Evolutionary conservation across 2,113 vertebrate species (phyloP).

Genomic region (Carassius carassius): DNA sequence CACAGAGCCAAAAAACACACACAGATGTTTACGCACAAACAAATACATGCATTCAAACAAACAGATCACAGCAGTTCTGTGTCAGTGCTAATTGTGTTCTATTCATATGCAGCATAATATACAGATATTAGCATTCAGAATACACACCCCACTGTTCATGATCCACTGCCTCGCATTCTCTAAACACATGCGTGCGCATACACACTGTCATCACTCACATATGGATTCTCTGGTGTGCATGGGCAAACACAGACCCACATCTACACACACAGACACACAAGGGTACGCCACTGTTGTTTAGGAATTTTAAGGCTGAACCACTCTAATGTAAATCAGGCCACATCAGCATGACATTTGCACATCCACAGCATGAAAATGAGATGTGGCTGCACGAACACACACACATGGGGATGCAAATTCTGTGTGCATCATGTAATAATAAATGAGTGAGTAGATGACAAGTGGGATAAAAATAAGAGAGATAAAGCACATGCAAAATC

Average conservation of each 20-base stretch:
- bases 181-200: slow-evolving; percentile 1
- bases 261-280: slow-evolving; percentile 1
- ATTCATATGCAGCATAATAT: slow-evolving; percentile 15
- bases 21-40: slow-evolving; percentile 20
- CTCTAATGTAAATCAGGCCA: slow-evolving; percentile 24
- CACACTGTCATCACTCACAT: slow-evolving; percentile 30
- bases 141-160: neutral
- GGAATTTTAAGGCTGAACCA: slow-evolving; percentile 4
- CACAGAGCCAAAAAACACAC: neutral
- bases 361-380: slow-evolving; percentile 30
- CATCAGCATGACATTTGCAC: slow-evolving; percentile 33
- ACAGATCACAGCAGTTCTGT: slow-evolving; percentile 5
- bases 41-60: slow-evolving; percentile 8
- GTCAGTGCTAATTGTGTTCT: slow-evolving; percentile 5
- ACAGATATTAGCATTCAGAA: slow-evolving; percentile 10
- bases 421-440: slow-evolving; percentile 10
- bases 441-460: neutral
- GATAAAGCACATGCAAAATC: neutral
- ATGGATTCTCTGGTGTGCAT: slow-evolving; percentile 20
- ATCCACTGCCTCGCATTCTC: neutral
- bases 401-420: neutral
- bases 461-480: neutral
- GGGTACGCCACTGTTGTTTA: slow-evolving; percentile 1
- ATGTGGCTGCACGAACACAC: neutral
- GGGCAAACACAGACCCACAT: neutral